These are phyloP conservation scores for Ganaspis sp. DNA, from an alignment of 1,140 invertebrate genomes.

Conservation along the genomic window DNA sequence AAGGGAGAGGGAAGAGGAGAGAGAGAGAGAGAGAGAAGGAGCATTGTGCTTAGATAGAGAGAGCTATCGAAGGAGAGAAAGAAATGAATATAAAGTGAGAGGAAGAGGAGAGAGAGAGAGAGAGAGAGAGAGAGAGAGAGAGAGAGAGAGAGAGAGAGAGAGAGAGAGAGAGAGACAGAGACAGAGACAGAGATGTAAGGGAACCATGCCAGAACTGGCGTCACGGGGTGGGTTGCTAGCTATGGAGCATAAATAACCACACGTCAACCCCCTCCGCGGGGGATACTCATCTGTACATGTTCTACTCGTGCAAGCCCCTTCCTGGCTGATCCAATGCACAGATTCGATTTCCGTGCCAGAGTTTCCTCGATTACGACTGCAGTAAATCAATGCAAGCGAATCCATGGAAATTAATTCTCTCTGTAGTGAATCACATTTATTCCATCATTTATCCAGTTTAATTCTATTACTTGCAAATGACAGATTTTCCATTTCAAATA, in stretches of 20 bases:
- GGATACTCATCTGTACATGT: neutral
- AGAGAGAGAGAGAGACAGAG: neutral
- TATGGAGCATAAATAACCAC: constrained; percentile 50
- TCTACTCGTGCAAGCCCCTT: constrained; percentile 24
- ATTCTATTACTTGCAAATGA: neutral
- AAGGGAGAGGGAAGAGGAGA: neutral
- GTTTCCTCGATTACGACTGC: constrained; percentile 30
- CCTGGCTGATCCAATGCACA: constrained; percentile 1
- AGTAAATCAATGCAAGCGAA: constrained; percentile 31
- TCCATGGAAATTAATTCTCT: constrained; percentile 4
- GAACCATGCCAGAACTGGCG: constrained; percentile 25
- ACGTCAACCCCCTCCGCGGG: constrained; percentile 41
- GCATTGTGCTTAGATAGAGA: too few species aligned
- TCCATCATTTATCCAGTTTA: constrained; percentile 11
- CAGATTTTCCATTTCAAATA: neutral
- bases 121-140: neutral
- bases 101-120: constrained; percentile 37
- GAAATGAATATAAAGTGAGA: too few species aligned
- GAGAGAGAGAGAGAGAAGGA: constrained; percentile 23
- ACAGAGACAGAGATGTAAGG: neutral
- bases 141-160: neutral
- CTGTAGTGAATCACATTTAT: constrained; percentile 19
- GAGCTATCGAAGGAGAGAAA: neutral
- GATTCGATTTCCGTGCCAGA: constrained; percentile 13
- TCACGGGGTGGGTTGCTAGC: constrained; percentile 40